Base-by-base conservation (phyloP, 1,140 invertebrate species). In the Drosophila ercepeae region DNA sequence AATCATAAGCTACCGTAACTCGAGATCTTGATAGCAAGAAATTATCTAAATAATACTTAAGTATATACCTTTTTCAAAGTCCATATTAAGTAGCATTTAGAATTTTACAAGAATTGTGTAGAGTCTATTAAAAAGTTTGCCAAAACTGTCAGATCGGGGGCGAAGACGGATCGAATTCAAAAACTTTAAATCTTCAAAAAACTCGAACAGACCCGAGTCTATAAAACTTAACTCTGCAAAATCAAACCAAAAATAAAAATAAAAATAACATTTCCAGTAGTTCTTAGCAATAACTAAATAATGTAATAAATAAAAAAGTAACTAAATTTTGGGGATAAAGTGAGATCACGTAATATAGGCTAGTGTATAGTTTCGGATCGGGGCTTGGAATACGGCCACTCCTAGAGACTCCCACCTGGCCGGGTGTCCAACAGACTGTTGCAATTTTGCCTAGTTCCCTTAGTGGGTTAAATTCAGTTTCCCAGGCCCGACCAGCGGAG, bases 401-500 rank as follows among this genome's bases (percentile, higher is more conserved):
- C 16, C 41, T 21, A 32, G 16, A 57, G 25, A 27, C 64, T 45
- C 44, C 46, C 29, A 45, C 49, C 45, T 75, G 71, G 58, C 18
- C 71, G 60, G 81, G 63, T 42, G 51, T 9, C 59, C 68, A 73
- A 78, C 75, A 78, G 69, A 78, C 53, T 78, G 75, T 78, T 78
- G 69, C 61, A 53, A 83, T 86, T 83, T 86, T 78, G 75, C 79
- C 79, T 79, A 83, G 81, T 86, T 83, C 79, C 79, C 79, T 83
- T 83, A 83, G 81, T 79, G 76, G 79, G 79, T 83, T 64, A 75
- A 83, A 83, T 86, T 83, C 79, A 83, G 79, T 83, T 78, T 83
- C 79, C 59, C 46, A 25, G 29, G 59, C 69, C 42, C 60, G 71
- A 14, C 32, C 75, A 51, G 39, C 46, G 60, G 44, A 52, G 53